Evolutionary conservation across 2,113 vertebrate species (phyloP), one percentile per base, ranked within the genome.

Genomic region (Pampusana beccarii): DNA sequence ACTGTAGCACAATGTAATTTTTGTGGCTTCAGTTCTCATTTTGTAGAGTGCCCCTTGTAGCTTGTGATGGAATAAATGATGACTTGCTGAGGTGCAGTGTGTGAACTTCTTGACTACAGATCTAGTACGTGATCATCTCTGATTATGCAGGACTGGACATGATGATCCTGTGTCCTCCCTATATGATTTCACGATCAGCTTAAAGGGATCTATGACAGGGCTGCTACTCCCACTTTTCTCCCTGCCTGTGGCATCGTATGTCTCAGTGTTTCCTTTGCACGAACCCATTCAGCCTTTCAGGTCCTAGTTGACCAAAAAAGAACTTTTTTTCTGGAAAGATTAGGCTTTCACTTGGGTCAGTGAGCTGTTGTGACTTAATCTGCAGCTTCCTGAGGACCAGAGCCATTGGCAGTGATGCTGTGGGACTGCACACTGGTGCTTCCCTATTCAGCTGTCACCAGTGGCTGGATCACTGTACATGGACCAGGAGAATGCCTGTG

Each of bases 361-460:
- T 70, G 80, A 77, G 23, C 23, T 79, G 33, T 57, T 87, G 38
- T 74, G 58, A 24, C 12, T 84, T 60, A 33, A 2, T 6, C 19
- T 71, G 69, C 51, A 89, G 69, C 60, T 84, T 40, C 20, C 46
- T 25, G 29, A 81, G 64, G 38, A 60, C 28, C 5, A 58, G 60
- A 16, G 5, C 5, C 0, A 0, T 6, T 3, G 3, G 17, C 21
- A 85, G 40, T 26, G 85, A 5, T 69, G 50, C 21, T 20, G 1
- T 57, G 71, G 44, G 31, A 38, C 36, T 86, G 34, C 44, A 23
- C 9, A 4, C 1, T 19, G 33, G 14, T 11, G 6, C 25, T 67
- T 64, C 14, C 6, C 34, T 2, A 1, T 48, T 54, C 51, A 34
- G 42, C 40, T 0, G 0, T 34, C 1, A 2, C 25, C 60, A 50